Base-by-base conservation (phyloP, 2,797 vertebrate genomes). In the Pelodytes ibericus region DNA sequence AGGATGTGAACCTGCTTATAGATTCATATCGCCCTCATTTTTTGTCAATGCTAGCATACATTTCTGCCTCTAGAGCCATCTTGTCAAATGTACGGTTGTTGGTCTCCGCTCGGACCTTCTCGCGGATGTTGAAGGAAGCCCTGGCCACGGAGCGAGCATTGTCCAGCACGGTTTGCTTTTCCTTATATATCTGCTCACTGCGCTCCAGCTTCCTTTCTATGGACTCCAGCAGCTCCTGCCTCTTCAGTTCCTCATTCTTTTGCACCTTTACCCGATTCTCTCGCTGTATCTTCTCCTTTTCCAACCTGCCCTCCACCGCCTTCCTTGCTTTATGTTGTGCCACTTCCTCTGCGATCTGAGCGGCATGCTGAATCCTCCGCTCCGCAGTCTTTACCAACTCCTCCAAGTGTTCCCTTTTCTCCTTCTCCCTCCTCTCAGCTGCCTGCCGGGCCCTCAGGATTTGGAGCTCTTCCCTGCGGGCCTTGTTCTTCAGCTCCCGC, bases 131-230 rank as follows among this genome's bases (percentile, higher is more conserved):
- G 80, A 99, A 99, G 8, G 97, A 99, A 0, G 98, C 96, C 0
- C 93, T 92, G 18, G 97, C 98, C 0, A 96, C 93, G 0, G 94
- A 98, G 26, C 97, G 95, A 1, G 98, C 95, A 25, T 95, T 97
- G 86, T 99, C 98, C 83, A 99, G 77, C 39, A 97, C 95, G 0
- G 92, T 95, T 22, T 91, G 90, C 85, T 95, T 95, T 78, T 99
- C 97, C 63, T 90, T 90, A 61, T 93, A 97, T 83, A 99, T 95
- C 88, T 96, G 96, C 85, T 99, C 96, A 0, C 96, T 99, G 81
- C 98, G 95, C 86, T 99, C 97, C 82, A 98, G 89, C 80, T 99
- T 99, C 72, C 90, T 95, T 84, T 97, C 96, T 36, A 99, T 99
- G 80, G 96, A 97, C 83, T 96, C 93, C 13, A 98, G 91, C 57